Percentiles rank a stretch among this genome's conserved stretches.
Evolutionary conservation across 2,888 invertebrate species (phyloP).

Genomic region (Erpobdella octoculata): DNA sequence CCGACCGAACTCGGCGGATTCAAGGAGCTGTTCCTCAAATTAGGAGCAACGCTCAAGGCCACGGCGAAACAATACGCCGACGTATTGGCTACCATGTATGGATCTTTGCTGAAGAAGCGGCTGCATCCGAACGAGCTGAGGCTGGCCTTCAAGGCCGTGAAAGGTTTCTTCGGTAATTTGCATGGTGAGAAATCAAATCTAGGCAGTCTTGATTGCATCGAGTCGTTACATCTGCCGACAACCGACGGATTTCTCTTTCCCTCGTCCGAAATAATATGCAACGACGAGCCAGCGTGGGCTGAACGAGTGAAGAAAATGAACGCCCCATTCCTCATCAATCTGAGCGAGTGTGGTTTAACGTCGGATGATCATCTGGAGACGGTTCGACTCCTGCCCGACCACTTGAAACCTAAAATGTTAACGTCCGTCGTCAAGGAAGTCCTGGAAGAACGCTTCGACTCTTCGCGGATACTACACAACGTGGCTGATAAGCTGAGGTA

Average conservation of each 20-base stretch:
- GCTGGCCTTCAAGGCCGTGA: constrained; percentile 37
- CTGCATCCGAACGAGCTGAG: constrained; percentile 39
- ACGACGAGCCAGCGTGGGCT: constrained; percentile 37
- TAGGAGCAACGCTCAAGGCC: constrained; percentile 37
- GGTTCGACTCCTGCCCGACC: constrained; percentile 34
- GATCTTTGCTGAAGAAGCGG: constrained; percentile 29
- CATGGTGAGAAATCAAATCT: constrained; percentile 19
- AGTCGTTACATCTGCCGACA: constrained; percentile 33
- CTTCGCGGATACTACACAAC: constrained; percentile 24
- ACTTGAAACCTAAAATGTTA: constrained; percentile 36
- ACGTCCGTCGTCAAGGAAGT: constrained; percentile 36
- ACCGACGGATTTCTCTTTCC: constrained; percentile 27
- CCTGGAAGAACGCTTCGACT: constrained; percentile 15
- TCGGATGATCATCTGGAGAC: constrained; percentile 32
- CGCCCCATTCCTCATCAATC: constrained; percentile 37
- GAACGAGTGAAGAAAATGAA: constrained; percentile 35
- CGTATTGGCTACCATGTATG: constrained; percentile 36
- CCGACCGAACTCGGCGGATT: constrained; percentile 40
- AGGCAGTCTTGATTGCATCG: background rate
- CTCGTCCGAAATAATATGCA: constrained; percentile 37
- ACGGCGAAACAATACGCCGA: constrained; percentile 38
- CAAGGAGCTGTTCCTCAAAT: constrained; percentile 37
- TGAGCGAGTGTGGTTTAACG: constrained; percentile 37
- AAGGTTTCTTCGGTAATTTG: constrained; percentile 36
- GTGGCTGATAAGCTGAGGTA: constrained; percentile 37